These are phyloP conservation scores for Linyphia triangularis DNA, from an alignment of 2,888 invertebrate species.

Conservation along the genomic window DNA sequence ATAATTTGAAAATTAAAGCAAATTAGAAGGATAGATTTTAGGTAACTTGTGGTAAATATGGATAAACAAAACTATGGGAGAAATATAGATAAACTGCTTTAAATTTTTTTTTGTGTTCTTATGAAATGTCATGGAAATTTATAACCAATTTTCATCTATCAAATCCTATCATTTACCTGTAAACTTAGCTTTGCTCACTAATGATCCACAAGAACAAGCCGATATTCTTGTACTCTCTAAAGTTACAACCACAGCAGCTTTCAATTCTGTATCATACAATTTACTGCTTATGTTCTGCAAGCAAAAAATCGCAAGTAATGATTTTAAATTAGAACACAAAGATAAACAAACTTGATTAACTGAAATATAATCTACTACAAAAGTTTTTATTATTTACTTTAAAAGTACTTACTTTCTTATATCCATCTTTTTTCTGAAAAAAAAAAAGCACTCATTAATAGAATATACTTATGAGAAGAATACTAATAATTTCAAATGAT, in stretches of 20 bases:
- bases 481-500: too few relatives aligned
- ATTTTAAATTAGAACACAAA: neutral
- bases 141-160: too few relatives aligned
- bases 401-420: slow-evolving; percentile 44
- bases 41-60: too few relatives aligned
- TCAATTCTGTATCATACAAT: slow-evolving; percentile 85
- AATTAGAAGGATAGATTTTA: too few relatives aligned
- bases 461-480: too few relatives aligned
- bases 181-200: slow-evolving; percentile 91
- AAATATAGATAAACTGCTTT: too few relatives aligned
- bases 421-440: slow-evolving; percentile 63
- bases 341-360: neutral
- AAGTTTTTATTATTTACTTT: too few relatives aligned
- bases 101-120: too few relatives aligned
- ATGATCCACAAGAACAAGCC: slow-evolving; percentile 96
- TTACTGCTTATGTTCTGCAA: slow-evolving; percentile 72
- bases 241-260: slow-evolving; percentile 96
- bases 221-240: slow-evolving; percentile 97
- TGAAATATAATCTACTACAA: too few relatives aligned
- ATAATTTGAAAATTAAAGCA: too few relatives aligned
- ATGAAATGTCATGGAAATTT: too few relatives aligned
- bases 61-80: too few relatives aligned
- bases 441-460: slow-evolving; percentile 3
- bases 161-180: slow-evolving; percentile 78
- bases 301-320: neutral